Percentiles rank a stretch among this genome's conserved stretches.
Conservation (phyloP, 1,140 invertebrate genomes). For the Hycleus cichorii region DNA sequence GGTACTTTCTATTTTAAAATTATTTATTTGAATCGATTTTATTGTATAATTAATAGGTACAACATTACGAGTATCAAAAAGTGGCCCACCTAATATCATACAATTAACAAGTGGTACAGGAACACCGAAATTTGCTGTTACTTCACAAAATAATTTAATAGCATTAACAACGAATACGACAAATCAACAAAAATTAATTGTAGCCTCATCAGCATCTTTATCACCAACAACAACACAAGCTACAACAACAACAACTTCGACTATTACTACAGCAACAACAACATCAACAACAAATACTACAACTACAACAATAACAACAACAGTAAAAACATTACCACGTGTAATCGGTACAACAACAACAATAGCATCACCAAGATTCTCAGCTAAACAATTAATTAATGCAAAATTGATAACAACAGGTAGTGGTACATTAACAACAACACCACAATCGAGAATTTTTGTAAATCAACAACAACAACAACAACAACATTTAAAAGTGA, state of each 20-base stretch:
- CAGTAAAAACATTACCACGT: conserved; percentile 16
- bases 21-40: not conserved
- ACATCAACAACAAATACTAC: conserved; percentile 26
- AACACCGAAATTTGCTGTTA: conserved; percentile 41
- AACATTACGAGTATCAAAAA: conserved; percentile 42
- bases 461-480: conserved; percentile 17
- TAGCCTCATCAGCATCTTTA: conserved; percentile 21
- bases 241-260: conserved; percentile 25
- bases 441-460: conserved; percentile 33
- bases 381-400: conserved; percentile 37
- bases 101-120: conserved; percentile 33
- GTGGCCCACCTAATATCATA: conserved; percentile 39
- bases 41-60: conserved; percentile 25
- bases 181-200: conserved; percentile 37
- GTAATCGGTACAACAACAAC: conserved; percentile 16
- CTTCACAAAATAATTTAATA: conserved; percentile 42
- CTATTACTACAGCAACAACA: conserved; percentile 25
- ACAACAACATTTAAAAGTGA: conserved; percentile 28
- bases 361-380: conserved; percentile 29
- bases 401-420: conserved; percentile 39
- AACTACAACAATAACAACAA: conserved; percentile 25
- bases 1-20: conserved; percentile 23
- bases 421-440: conserved; percentile 13
- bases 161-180: conserved; percentile 26
- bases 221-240: conserved; percentile 29